Evolutionary conservation across 2,888 invertebrate species (phyloP).

Genomic region (Sipha maydis): DNA sequence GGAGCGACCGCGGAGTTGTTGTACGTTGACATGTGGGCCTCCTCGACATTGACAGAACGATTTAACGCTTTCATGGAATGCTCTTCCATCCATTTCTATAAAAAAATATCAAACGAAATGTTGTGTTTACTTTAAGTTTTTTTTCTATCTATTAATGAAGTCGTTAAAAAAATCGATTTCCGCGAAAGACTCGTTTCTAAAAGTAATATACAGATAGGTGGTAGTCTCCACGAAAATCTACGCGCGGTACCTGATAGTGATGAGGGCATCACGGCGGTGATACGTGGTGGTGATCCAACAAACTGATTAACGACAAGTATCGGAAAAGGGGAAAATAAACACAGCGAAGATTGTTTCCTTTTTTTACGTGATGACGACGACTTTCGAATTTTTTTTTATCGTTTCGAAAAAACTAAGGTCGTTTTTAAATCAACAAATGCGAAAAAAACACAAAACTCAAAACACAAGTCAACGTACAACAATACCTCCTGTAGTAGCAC

Average conservation of each 20-base stretch:
- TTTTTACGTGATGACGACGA: not conserved
- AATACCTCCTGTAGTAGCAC: slow-evolving; percentile 41
- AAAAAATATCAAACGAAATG: slow-evolving; percentile 42
- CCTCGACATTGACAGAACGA: slow-evolving; percentile 44
- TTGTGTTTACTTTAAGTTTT: slow-evolving; percentile 38
- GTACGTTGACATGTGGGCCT: slow-evolving; percentile 51
- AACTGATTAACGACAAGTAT: not conserved
- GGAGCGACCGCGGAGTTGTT: slow-evolving; percentile 11
- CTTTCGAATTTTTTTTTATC: not conserved
- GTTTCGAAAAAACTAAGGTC: too few species aligned
- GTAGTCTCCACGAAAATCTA: not conserved
- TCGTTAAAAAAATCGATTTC: not conserved
- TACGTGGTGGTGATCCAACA: not conserved
- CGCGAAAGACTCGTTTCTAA: not conserved
- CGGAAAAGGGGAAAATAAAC: not conserved
- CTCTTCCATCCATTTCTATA: slow-evolving; percentile 62
- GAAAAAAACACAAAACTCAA: slow-evolving; percentile 28
- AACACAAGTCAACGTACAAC: slow-evolving; percentile 61
- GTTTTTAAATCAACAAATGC: not conserved
- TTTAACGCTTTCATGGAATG: slow-evolving; percentile 58
- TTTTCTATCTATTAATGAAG: not conserved
- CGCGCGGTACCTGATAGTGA: not conserved
- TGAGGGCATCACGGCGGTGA: not conserved
- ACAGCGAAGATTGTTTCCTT: not conserved
- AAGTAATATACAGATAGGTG: not conserved